These are phyloP conservation scores for Jordanella pulchra DNA, from an alignment of 2,797 vertebrate species.

Conservation along the genomic window DNA sequence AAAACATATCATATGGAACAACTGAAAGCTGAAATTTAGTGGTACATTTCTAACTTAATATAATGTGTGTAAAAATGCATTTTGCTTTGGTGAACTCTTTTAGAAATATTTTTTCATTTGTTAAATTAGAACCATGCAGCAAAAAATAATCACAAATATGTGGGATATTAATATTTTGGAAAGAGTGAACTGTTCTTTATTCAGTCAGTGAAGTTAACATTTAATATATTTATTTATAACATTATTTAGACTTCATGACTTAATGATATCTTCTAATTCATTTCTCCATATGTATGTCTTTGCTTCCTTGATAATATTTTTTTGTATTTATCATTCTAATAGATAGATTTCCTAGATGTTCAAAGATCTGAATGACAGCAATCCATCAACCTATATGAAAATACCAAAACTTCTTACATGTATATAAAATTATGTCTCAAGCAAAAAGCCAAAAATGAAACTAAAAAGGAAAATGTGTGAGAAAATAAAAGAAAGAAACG, in stretches of 20 bases:
- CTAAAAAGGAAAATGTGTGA: not conserved
- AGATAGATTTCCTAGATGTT: no score
- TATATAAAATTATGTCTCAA: not conserved
- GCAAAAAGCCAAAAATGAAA: not conserved
- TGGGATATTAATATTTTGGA: not conserved
- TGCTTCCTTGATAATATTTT: no score
- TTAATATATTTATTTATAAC: not conserved
- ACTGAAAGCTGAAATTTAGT: not conserved
- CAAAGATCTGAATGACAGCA: no score
- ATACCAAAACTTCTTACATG: not conserved
- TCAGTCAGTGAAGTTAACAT: no score
- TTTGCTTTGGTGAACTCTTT: not conserved
- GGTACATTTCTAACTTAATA: not conserved
- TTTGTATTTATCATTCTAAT: no score
- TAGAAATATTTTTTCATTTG: no score
- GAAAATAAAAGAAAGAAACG: constrained; percentile 4
- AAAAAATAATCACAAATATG: not conserved
- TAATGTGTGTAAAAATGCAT: not conserved
- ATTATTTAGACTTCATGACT: not conserved
- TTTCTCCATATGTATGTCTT: no score
- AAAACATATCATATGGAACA: not conserved
- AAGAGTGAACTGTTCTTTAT: not conserved
- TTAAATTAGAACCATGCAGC: not conserved
- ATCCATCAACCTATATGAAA: no score
- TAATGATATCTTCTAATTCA: not conserved